phyloP scores from a whole-genome alignment of 2,113 vertebrate genomes.

The Strix uralensis region DNA sequence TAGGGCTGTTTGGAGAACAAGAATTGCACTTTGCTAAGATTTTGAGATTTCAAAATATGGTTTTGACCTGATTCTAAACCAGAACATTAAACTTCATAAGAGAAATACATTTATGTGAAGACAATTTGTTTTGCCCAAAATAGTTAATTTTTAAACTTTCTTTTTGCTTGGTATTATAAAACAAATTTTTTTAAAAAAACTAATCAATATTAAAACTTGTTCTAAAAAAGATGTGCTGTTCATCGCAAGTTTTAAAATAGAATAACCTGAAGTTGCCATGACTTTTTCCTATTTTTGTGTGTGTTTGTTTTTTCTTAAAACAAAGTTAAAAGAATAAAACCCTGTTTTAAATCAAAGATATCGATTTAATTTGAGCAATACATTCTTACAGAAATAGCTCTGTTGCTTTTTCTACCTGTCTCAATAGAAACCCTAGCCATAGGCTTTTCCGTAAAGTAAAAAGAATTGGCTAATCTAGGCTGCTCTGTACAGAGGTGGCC shows the following conservation, averaged over 20 bases:
- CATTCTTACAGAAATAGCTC: background rate
- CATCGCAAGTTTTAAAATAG: background rate
- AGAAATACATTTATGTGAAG: background rate
- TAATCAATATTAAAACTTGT: background rate
- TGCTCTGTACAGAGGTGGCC: rapidly evolving
- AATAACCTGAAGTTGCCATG: background rate
- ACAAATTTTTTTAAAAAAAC: background rate
- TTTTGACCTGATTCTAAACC: background rate
- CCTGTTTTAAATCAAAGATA: background rate
- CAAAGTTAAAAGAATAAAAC: background rate
- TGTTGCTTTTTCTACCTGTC: background rate
- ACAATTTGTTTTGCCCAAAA: background rate
- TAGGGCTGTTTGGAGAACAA: background rate
- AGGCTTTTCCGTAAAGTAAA: background rate
- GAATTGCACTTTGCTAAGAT: background rate
- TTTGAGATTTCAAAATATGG: background rate
- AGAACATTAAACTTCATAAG: background rate
- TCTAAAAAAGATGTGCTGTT: background rate
- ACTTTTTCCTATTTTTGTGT: background rate
- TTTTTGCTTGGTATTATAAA: background rate
- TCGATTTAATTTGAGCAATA: background rate
- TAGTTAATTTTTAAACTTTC: background rate
- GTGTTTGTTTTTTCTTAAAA: background rate
- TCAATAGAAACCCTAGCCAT: background rate
- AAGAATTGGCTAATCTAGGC: background rate